Conservation (phyloP, 37 sponge, comb jelly and placozoan species). For the Chondrilla cf. caribensis region DNA sequence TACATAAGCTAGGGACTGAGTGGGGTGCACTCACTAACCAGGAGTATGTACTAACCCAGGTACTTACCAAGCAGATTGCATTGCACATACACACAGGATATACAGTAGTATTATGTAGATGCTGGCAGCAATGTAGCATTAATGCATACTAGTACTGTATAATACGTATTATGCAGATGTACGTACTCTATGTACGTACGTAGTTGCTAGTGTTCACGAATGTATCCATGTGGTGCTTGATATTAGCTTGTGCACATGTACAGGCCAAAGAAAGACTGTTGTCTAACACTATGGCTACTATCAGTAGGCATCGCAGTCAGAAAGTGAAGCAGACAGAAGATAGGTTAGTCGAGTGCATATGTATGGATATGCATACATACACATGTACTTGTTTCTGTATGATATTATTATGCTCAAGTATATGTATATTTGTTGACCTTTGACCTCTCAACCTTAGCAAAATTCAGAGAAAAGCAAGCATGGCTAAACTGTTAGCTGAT, state of each 20-base stretch:
- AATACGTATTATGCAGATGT: too few relatives aligned
- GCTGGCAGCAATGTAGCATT: too few relatives aligned
- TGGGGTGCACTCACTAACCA: too few relatives aligned
- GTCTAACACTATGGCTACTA: slow-evolving; percentile 38
- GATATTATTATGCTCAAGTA: background rate
- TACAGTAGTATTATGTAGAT: too few relatives aligned
- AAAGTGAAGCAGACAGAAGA: slow-evolving; percentile 29
- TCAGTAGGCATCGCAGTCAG: slow-evolving; percentile 47
- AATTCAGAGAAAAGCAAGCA: slow-evolving; percentile 28
- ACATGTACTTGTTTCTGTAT: slow-evolving; percentile 20
- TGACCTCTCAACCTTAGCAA: slow-evolving; percentile 7
- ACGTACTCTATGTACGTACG: background rate
- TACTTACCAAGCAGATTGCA: too few relatives aligned
- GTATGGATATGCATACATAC: background rate
- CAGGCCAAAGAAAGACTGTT: slow-evolving; percentile 68
- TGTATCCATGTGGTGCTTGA: background rate
- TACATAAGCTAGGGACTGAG: too few relatives aligned
- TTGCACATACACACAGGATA: too few relatives aligned
- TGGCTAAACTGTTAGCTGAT: slow-evolving; percentile 7
- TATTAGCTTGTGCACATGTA: too few relatives aligned
- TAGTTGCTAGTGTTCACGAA: too few relatives aligned
- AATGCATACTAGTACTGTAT: too few relatives aligned
- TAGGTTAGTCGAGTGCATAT: background rate
- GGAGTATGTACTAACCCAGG: too few relatives aligned
- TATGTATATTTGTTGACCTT: background rate